Percentiles rank a stretch among this genome's conserved stretches.
These are phyloP conservation scores for Drosophila suboccidentalis DNA, from an alignment of 2,888 invertebrate species.

Conservation along the genomic window DNA sequence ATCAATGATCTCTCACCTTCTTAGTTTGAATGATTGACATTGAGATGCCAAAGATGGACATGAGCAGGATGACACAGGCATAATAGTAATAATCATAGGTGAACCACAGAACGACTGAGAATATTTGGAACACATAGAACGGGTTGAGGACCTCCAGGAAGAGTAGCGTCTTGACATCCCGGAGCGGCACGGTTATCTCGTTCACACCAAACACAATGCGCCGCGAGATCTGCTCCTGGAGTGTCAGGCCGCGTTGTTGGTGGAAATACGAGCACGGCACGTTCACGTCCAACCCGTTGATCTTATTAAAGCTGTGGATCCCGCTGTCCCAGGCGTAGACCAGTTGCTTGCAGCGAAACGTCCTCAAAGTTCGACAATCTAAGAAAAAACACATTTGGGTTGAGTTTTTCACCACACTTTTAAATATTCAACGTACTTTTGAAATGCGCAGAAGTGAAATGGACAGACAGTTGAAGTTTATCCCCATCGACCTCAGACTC, in stretches of 20 bases:
- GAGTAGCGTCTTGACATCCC: conserved; percentile 90
- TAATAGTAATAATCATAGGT: conserved; percentile 96
- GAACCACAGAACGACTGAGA: conserved; percentile 95
- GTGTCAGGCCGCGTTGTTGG: conserved; percentile 81
- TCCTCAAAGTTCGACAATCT: conserved; percentile 88
- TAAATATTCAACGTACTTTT: conserved; percentile 75
- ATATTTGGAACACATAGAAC: conserved; percentile 97
- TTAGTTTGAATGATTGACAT: conserved; percentile 94
- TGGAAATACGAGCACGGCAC: conserved; percentile 83
- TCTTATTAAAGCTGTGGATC: conserved; percentile 89
- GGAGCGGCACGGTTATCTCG: conserved; percentile 93
- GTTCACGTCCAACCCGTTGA: conserved; percentile 90
- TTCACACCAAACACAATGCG: conserved; percentile 93
- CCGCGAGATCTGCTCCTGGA: conserved; percentile 85
- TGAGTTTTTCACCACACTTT: no score
- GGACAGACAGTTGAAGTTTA: conserved; percentile 82
- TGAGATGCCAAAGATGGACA: conserved; percentile 94
- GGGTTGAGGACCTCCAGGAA: conserved; percentile 95
- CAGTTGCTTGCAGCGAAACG: conserved; percentile 94
- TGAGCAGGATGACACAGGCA: conserved; percentile 93
- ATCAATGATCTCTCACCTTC: conserved; percentile 87
- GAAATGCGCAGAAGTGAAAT: conserved; percentile 84
- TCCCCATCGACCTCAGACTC: conserved; percentile 66
- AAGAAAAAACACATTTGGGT: conserved; percentile 1
- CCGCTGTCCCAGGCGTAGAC: conserved; percentile 92